phyloP scores from a whole-genome alignment of 2,888 invertebrate genomes.

The Salpingus planirostris region DNA sequence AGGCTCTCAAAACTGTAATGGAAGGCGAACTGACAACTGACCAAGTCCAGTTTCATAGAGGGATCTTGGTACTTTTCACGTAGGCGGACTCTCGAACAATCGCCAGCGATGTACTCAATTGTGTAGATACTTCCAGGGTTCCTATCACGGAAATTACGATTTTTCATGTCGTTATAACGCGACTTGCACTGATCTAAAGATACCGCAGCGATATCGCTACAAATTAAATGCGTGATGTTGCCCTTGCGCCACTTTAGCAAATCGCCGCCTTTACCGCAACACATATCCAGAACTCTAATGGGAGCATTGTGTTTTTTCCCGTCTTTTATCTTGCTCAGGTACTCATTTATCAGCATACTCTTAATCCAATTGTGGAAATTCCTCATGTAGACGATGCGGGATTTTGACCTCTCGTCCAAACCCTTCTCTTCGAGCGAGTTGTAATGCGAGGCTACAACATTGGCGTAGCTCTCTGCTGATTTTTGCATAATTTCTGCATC shows the following conservation, averaged over 20 bases:
- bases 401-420: slow-evolving; percentile 68
- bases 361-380: slow-evolving; percentile 99
- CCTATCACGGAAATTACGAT: slow-evolving; percentile 27
- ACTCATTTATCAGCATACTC: slow-evolving; percentile 85
- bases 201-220: slow-evolving; percentile 88
- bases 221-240: slow-evolving; percentile 71
- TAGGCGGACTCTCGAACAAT: slow-evolving; percentile 80
- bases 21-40: slow-evolving; percentile 96
- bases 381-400: slow-evolving; percentile 85
- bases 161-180: slow-evolving; percentile 66
- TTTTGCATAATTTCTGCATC: slow-evolving; percentile 13
- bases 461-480: slow-evolving; percentile 40
- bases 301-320: slow-evolving; percentile 56
- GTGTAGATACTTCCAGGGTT: slow-evolving; percentile 49
- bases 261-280: slow-evolving; percentile 98
- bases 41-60: slow-evolving; percentile 73
- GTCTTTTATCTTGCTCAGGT: slow-evolving; percentile 57
- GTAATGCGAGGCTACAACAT: slow-evolving; percentile 85
- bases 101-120: slow-evolving; percentile 87
- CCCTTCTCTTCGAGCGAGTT: slow-evolving; percentile 83
- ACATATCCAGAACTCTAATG: slow-evolving; percentile 79
- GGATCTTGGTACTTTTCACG: slow-evolving; percentile 69
- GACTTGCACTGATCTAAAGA: slow-evolving; percentile 85
- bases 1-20: slow-evolving; percentile 94
- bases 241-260: slow-evolving; percentile 91